phyloP scores from a whole-genome alignment of 2,113 vertebrate genomes.

The Erpornis zantholeuca region DNA sequence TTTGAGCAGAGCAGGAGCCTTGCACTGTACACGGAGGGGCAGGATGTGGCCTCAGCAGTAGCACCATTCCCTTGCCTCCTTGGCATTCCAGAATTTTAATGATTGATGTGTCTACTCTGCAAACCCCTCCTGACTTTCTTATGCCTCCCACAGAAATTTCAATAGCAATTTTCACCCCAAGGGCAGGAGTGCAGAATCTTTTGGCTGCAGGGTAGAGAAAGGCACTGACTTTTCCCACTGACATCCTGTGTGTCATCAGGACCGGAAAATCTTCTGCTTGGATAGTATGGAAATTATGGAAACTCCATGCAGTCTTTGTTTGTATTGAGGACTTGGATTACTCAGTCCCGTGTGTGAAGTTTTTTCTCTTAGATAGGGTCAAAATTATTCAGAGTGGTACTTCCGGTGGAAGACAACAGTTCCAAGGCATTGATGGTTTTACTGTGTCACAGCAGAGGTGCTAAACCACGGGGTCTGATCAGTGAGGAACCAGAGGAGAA shows the following conservation, averaged over 20 bases:
- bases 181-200: not conserved
- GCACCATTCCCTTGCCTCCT: not conserved
- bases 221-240: not conserved
- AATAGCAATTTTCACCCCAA: not conserved
- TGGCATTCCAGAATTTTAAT: not conserved
- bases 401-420: not conserved
- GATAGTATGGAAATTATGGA: not conserved
- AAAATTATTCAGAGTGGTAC: not conserved
- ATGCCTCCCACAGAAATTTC: not conserved
- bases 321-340: not conserved
- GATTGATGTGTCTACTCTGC: not conserved
- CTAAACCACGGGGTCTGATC: not conserved
- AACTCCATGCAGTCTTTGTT: not conserved
- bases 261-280: not conserved
- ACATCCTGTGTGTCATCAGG: not conserved
- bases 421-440: not conserved
- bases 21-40: not conserved
- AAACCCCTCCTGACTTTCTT: not conserved
- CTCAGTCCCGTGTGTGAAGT: not conserved
- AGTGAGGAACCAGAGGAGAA: not conserved
- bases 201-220: not conserved
- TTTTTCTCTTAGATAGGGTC: not conserved
- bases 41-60: not conserved
- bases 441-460: not conserved
- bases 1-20: not conserved